These are phyloP conservation scores for Melanaphis sacchari DNA, from an alignment of 1,140 invertebrate species.

Conservation along the genomic window DNA sequence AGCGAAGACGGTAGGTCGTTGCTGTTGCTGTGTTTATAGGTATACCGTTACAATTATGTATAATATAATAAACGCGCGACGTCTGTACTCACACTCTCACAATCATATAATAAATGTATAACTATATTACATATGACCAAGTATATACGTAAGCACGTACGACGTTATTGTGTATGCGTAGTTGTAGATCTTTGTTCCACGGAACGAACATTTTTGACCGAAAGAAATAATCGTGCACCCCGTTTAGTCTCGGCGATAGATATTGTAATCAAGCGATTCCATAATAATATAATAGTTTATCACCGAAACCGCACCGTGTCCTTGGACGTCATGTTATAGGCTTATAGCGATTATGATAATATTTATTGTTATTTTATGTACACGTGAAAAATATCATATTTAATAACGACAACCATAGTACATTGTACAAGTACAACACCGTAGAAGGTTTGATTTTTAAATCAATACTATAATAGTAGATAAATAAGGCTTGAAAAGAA, in stretches of 20 bases:
- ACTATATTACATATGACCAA: background rate
- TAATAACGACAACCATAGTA: background rate
- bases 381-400: background rate
- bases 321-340: background rate
- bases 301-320: background rate
- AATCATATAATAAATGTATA: background rate
- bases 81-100: background rate
- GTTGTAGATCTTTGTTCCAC: background rate
- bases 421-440: background rate
- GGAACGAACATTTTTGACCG: background rate
- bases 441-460: background rate
- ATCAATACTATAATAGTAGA: background rate
- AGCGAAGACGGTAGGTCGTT: slow-evolving; percentile 52
- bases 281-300: background rate
- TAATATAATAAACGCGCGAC: background rate
- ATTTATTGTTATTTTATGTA: background rate
- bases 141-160: background rate
- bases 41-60: slow-evolving; percentile 40
- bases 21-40: background rate
- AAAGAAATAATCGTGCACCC: background rate
- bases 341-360: background rate
- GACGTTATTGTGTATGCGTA: background rate
- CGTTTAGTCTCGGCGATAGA: background rate
- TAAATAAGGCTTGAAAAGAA: background rate
- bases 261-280: background rate